Percentiles rank a stretch among this genome's conserved stretches.
phyloP scores from a whole-genome alignment of 2,797 vertebrate species.

The Clangula hyemalis region DNA sequence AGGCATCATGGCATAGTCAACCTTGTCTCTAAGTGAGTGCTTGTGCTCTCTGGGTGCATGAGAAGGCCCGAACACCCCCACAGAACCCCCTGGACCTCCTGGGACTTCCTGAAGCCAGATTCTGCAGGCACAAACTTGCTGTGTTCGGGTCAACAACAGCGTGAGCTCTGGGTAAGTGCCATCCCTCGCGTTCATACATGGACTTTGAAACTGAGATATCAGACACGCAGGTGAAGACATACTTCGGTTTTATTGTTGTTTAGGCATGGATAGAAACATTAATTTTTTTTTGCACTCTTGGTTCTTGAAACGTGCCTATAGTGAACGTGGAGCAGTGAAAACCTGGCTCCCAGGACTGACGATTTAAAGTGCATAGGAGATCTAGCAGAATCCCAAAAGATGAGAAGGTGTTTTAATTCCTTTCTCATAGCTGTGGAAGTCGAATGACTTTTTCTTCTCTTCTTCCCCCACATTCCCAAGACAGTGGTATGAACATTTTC shows the following conservation, averaged over 20 bases:
- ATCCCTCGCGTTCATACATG: accelerated
- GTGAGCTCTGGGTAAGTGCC: accelerated
- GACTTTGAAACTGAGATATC: conserved; percentile 42
- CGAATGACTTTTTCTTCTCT: background rate
- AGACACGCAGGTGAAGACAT: conserved; percentile 76
- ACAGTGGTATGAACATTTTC: conserved; percentile 10
- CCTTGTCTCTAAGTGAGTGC: background rate
- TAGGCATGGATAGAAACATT: conserved; percentile 81
- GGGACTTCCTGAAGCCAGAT: background rate
- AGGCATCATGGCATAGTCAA: no score
- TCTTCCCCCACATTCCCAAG: background rate
- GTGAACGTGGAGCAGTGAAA: conserved; percentile 63
- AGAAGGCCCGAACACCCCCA: background rate
- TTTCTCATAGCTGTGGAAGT: background rate
- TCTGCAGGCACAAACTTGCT: accelerated
- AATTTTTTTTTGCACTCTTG: conserved; percentile 74
- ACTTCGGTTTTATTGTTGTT: conserved; percentile 83
- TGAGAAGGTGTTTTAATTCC: conserved; percentile 29
- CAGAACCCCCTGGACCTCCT: accelerated
- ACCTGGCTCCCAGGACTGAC: conserved; percentile 32
- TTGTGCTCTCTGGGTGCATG: background rate
- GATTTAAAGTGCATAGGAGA: conserved; percentile 65
- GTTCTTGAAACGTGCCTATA: conserved; percentile 69
- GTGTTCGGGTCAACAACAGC: background rate
- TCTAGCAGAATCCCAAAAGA: conserved; percentile 52